Percentiles rank a stretch among this genome's conserved stretches.
Evolutionary conservation across 2,888 invertebrate species (phyloP).

Genomic region (Allolobophora icterica): DNA sequence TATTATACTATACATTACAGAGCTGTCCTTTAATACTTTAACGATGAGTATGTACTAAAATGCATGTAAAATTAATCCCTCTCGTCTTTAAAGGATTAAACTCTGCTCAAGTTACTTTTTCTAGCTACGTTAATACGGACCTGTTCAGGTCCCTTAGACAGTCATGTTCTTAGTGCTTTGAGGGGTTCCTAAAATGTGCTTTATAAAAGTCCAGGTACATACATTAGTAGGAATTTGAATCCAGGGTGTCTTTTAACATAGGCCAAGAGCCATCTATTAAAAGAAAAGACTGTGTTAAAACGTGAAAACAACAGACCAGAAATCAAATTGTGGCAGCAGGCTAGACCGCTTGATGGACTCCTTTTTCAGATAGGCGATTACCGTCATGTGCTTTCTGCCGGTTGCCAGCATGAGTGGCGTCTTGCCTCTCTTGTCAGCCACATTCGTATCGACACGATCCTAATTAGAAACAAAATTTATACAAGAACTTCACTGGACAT

Average conservation of each 20-base stretch:
- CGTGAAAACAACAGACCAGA: neutral
- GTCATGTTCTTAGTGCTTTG: no score
- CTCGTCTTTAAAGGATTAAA: no score
- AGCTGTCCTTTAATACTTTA: no score
- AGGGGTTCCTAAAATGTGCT: no score
- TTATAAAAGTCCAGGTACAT: no score
- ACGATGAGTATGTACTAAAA: no score
- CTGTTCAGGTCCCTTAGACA: no score
- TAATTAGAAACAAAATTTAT: slow-evolving; percentile 57
- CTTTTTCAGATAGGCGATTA: slow-evolving; percentile 60
- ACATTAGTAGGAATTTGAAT: neutral
- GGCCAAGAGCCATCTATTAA: neutral
- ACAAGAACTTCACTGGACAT: neutral
- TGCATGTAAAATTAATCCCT: no score
- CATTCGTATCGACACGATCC: slow-evolving; percentile 85
- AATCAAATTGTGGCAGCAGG: slow-evolving; percentile 19
- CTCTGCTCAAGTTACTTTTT: no score
- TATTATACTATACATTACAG: no score
- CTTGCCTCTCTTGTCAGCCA: slow-evolving; percentile 88
- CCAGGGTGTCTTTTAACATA: neutral
- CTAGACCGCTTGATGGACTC: neutral
- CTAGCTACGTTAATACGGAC: no score
- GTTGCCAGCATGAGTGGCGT: slow-evolving; percentile 88
- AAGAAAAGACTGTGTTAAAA: neutral
- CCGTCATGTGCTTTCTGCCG: slow-evolving; percentile 84